A percentile compares a stretch with the other conserved stretches of the same genome.
Conservation (phyloP, 2,888 invertebrate genomes). For the Agrenia bidenticulata region DNA sequence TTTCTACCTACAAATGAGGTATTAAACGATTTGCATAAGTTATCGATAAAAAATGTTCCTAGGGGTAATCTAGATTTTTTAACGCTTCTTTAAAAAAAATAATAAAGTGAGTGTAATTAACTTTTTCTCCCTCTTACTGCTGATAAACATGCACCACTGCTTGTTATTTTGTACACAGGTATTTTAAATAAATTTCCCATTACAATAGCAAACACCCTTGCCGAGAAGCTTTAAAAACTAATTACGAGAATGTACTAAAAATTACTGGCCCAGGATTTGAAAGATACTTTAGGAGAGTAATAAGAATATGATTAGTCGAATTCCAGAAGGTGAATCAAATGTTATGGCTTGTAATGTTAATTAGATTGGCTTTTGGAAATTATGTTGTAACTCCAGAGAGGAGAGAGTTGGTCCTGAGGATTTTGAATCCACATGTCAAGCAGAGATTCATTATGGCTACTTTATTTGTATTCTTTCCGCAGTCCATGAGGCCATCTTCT, state of each 20-base stretch:
- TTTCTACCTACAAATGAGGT: background rate
- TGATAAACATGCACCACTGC: conserved; percentile 2
- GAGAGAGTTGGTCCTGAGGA: no score
- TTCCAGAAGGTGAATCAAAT: no score
- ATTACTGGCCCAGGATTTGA: no score
- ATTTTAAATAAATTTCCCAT: conserved; percentile 17
- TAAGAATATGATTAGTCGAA: no score
- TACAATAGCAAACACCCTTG: background rate
- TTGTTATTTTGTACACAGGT: background rate
- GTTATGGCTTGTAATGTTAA: no score
- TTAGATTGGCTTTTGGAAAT: no score
- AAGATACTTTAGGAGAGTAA: no score
- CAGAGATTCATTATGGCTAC: conserved; percentile 1
- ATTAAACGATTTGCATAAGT: conserved; percentile 8
- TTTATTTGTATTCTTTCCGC: background rate
- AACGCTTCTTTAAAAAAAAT: no score
- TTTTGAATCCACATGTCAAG: background rate
- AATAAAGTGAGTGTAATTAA: conserved; percentile 9
- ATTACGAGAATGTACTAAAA: no score
- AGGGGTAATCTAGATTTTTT: background rate
- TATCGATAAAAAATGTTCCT: background rate
- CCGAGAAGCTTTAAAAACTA: no score
- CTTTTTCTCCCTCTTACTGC: conserved; percentile 16
- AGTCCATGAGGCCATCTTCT: background rate
- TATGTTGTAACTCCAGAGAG: no score